Base-by-base conservation (phyloP, 2,113 vertebrate genomes). In the Jaculus jaculus region DNA sequence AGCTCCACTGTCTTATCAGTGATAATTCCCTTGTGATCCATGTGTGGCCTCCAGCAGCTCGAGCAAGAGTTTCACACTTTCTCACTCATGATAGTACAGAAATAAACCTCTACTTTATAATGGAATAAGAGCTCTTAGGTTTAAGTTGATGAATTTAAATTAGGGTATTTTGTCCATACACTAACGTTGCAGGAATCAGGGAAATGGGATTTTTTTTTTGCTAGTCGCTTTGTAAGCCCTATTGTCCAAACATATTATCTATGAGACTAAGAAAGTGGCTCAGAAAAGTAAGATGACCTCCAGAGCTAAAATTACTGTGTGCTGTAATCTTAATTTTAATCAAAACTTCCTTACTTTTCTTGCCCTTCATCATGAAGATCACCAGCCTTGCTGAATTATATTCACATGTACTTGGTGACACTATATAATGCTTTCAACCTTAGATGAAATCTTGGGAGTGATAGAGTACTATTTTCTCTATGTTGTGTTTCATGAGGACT, bases 401-500 rank as follows among this genome's bases (percentile, higher is more conserved):
- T 65, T 71, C 65, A 11, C 10, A 66, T 91, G 77, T 63, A 51
- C 81, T 69, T 34, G 93, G 66, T 79, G 72, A 47, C 32, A 87
- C 78, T 65, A 8, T 87, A 58, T 63, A 79, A 72, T 37, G 20
- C 26, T 92, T 92, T 91, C 61, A 81, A 89, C 32, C 73, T 17
- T 58, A 37, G 21, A 72, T 39, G n/a, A 92, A 69, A 58, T 4
- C 69, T 83, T 63, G 74, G 63, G 79, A 95, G 86, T 89, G 75
- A 86, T 65, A 34, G n/a, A 72, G 32, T 65, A 39, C 10, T 24
- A 75, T 93, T 91, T 87, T 90, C 61, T 91, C 79, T 75, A 4
- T 84, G 81, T 91, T 90, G 42, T 89, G n/a, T 69, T 91, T 81
- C 74, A 42, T 86, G 66, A 86, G 21, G 23, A 16, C 66, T 88